phyloP scores from a whole-genome alignment of 2,113 vertebrate species.

The Gallinago paraguaiae region DNA sequence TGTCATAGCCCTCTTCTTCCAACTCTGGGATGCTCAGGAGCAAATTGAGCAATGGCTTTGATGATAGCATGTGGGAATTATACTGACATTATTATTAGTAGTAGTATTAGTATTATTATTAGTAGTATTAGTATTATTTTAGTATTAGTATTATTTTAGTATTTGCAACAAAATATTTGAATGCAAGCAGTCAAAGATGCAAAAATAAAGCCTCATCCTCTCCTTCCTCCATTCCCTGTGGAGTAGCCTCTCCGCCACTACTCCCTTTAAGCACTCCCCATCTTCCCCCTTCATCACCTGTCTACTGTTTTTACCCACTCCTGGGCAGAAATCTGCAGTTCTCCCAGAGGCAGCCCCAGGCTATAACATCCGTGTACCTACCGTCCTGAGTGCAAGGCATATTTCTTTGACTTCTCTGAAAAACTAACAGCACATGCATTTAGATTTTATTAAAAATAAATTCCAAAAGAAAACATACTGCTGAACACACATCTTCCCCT shows the following conservation, averaged over 20 bases:
- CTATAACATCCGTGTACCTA: not conserved
- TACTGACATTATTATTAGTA: no score
- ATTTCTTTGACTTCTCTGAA: not conserved
- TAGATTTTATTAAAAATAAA: conserved; percentile 60
- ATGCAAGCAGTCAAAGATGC: not conserved
- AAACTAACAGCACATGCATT: not conserved
- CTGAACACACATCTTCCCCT: not conserved
- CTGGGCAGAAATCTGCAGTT: not conserved
- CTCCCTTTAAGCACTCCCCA: not conserved
- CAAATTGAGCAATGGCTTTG: not conserved
- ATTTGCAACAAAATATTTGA: not conserved
- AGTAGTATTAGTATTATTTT: no score
- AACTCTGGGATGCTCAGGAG: not conserved
- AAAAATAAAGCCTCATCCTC: not conserved
- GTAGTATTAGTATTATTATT: no score
- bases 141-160: not conserved
- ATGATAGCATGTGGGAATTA: not conserved
- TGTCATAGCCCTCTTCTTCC: not conserved
- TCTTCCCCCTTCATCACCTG: not conserved
- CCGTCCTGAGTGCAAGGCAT: not conserved
- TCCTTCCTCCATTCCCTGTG: not conserved
- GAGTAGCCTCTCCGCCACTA: not conserved
- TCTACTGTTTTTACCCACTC: not conserved
- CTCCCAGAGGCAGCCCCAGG: not conserved
- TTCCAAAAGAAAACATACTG: not conserved